These are phyloP conservation scores for Actinopyga echinites DNA, from an alignment of 53 echinoderm and acorn worm species.

Conservation along the genomic window DNA sequence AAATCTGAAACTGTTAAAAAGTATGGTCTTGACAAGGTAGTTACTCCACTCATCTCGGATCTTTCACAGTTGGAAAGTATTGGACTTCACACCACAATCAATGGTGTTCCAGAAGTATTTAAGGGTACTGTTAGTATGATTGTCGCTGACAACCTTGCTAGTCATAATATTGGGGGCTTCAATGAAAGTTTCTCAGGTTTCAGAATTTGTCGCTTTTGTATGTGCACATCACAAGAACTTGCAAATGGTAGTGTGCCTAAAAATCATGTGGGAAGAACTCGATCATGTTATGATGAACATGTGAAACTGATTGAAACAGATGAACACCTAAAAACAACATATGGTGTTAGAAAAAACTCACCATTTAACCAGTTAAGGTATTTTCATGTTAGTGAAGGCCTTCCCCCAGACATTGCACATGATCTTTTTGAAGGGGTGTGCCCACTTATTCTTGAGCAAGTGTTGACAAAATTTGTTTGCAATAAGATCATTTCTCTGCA, in stretches of 20 bases:
- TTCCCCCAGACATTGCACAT: slow-evolving; percentile 57
- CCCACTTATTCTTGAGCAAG: slow-evolving; percentile 42
- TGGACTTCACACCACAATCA: slow-evolving; percentile 4
- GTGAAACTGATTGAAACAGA: slow-evolving; percentile 23
- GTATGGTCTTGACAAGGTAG: slow-evolving; percentile 12
- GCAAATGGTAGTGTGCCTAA: not conserved
- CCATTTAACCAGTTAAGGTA: slow-evolving; percentile 50
- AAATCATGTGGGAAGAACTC: slow-evolving; percentile 29
- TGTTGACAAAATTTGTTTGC: not conserved
- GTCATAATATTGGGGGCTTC: slow-evolving; percentile 65
- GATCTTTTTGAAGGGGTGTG: slow-evolving; percentile 69
- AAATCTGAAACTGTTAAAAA: slow-evolving; percentile 20
- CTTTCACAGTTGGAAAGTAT: slow-evolving; percentile 46
- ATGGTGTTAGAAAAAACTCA: slow-evolving; percentile 59
- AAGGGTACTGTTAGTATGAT: slow-evolving; percentile 59
- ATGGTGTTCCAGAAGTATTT: slow-evolving; percentile 45
- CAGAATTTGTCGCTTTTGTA: slow-evolving; percentile 60
- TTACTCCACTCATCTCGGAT: slow-evolving; percentile 46
- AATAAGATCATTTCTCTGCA: slow-evolving; percentile 3
- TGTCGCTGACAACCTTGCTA: slow-evolving; percentile 62
- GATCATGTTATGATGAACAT: slow-evolving; percentile 46
- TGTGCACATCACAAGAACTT: slow-evolving; percentile 38
- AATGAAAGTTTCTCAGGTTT: slow-evolving; percentile 42
- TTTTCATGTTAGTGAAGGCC: slow-evolving; percentile 55
- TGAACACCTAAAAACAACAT: slow-evolving; percentile 34